A percentile compares a stretch with the other conserved stretches of the same genome.
Evolutionary conservation across 2,888 invertebrate species (phyloP).

Genomic region (Gonocerus acuteangulatus): DNA sequence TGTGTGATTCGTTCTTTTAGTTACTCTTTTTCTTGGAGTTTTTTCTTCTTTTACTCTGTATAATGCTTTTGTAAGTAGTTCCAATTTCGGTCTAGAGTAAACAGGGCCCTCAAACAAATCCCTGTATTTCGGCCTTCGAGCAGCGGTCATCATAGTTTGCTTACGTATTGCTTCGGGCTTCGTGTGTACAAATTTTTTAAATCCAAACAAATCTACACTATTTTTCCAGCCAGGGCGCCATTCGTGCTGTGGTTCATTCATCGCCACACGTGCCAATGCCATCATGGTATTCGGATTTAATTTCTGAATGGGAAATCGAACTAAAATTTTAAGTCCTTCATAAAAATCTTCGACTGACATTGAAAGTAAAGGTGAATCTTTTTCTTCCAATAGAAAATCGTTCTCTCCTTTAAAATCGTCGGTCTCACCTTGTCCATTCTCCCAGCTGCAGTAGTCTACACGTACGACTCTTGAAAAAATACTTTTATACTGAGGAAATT

Average conservation of each 20-base stretch:
- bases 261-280: background rate
- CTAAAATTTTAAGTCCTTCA: background rate
- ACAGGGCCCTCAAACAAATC: background rate
- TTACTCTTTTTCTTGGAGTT: too few relatives aligned
- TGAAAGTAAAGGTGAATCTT: too few relatives aligned
- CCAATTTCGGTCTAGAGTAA: background rate
- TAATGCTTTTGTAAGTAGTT: background rate
- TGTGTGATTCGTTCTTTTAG: slow-evolving; percentile 35
- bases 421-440: background rate
- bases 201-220: background rate
- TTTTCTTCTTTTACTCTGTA: too few relatives aligned
- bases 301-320: background rate
- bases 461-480: slow-evolving; percentile 16
- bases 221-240: background rate
- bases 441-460: background rate
- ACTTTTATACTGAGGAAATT: background rate
- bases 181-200: background rate
- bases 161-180: background rate
- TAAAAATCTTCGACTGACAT: background rate
- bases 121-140: background rate
- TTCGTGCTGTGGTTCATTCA: background rate
- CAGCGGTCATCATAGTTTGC: background rate
- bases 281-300: background rate
- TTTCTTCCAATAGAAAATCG: too few relatives aligned
- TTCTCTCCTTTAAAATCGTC: background rate